Conservation (phyloP, 2,797 vertebrate genomes). For the Myotis vivesi region DNA sequence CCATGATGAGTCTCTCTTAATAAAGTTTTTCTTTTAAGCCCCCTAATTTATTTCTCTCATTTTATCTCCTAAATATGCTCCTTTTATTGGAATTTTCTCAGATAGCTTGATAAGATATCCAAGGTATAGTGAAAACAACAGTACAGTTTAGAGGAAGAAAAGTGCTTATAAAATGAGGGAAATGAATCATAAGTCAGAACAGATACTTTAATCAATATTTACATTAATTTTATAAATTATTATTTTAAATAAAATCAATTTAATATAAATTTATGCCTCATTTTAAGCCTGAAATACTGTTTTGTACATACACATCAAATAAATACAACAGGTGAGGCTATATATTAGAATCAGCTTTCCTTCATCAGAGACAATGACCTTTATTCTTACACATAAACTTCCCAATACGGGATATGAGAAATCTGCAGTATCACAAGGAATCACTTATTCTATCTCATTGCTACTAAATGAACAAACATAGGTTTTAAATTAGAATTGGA, state of each 20-base stretch:
- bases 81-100: slow-evolving; percentile 44
- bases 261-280: background rate
- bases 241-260: slow-evolving; percentile 41
- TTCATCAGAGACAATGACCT: slow-evolving; percentile 16
- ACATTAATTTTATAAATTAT: slow-evolving; percentile 15
- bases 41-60: background rate
- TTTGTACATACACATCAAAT: background rate
- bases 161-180: slow-evolving; percentile 13
- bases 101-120: background rate
- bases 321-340: background rate
- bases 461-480: background rate
- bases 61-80: slow-evolving; percentile 11
- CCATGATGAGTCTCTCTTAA: background rate
- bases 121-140: background rate
- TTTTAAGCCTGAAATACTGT: background rate
- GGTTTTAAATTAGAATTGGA: slow-evolving; percentile 31
- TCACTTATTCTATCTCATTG: background rate
- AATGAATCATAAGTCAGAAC: background rate
- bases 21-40: background rate
- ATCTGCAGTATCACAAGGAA: background rate
- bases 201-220: background rate
- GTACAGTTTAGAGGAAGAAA: background rate
- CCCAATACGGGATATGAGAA: background rate
- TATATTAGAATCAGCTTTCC: slow-evolving; percentile 3
- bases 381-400: background rate